phyloP scores from a whole-genome alignment of 2,113 vertebrate species.

The Eurystomus gularis region DNA sequence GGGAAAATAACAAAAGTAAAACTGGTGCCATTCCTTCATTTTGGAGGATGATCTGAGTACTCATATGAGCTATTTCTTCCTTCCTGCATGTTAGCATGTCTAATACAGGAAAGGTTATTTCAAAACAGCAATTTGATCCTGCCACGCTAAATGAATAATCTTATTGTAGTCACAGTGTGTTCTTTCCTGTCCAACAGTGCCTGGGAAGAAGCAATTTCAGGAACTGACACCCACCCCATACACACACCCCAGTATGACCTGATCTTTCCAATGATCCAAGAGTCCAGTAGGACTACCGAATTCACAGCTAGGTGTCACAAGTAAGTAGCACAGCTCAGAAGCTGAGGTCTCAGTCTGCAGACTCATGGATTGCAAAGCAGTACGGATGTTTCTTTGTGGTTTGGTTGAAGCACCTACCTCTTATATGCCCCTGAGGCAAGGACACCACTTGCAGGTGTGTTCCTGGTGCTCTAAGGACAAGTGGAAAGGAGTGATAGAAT shows the following conservation, averaged over 20 bases:
- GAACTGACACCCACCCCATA: rapidly evolving
- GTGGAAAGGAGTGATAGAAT: background rate
- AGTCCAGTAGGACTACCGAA: background rate
- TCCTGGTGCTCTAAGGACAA: background rate
- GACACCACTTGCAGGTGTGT: background rate
- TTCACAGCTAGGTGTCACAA: background rate
- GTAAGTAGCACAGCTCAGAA: background rate
- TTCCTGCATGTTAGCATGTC: background rate
- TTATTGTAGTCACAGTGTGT: background rate
- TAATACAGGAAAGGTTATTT: background rate
- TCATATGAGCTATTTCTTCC: background rate
- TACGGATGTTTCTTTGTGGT: background rate
- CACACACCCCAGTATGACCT: background rate
- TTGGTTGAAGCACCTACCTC: background rate
- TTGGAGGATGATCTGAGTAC: background rate
- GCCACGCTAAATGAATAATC: background rate
- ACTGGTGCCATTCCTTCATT: background rate
- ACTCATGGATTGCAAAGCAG: background rate
- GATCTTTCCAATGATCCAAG: background rate
- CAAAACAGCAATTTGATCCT: conserved; percentile 21
- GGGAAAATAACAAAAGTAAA: conserved; percentile 9
- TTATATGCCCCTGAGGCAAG: background rate
- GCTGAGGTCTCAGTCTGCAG: background rate
- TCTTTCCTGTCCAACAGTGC: background rate
- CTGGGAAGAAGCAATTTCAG: background rate